A percentile compares a stretch with the other conserved stretches of the same genome.
These are phyloP conservation scores for Brachionus koreanus DNA, from an alignment of 1,140 invertebrate genomes.

Conservation along the genomic window DNA sequence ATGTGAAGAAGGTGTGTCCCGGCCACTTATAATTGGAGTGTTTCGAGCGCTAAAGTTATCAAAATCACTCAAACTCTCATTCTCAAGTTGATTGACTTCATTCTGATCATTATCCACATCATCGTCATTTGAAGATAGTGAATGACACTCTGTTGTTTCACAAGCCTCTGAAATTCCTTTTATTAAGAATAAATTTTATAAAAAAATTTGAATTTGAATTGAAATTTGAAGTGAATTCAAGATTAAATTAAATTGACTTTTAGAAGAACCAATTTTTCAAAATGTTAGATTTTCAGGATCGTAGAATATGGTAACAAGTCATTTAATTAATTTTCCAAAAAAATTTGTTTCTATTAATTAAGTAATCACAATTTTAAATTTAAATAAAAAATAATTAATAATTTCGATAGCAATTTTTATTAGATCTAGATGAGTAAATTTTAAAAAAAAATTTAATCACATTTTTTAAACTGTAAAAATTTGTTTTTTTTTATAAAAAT, in stretches of 20 bases:
- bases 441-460: no score
- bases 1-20: constrained; percentile 88
- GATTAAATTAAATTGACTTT: not conserved
- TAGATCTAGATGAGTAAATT: no score
- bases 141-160: constrained; percentile 78
- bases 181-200: constrained; percentile 52
- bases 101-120: constrained; percentile 77
- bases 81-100: constrained; percentile 70
- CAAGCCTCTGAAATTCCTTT: constrained; percentile 82
- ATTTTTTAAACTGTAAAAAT: no score
- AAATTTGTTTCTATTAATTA: no score
- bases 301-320: not conserved
- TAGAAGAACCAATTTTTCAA: not conserved
- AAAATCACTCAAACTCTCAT: constrained; percentile 82
- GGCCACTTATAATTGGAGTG: constrained; percentile 78
- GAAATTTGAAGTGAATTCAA: no score
- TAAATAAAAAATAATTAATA: no score
- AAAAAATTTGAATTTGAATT: not conserved
- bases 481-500: no score
- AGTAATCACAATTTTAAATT: no score
- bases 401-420: no score
- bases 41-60: constrained; percentile 81
- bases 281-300: not conserved
- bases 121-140: constrained; percentile 73
- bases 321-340: no score